Conservation (phyloP, 2,113 vertebrate species). For the Urocolius indicus region DNA sequence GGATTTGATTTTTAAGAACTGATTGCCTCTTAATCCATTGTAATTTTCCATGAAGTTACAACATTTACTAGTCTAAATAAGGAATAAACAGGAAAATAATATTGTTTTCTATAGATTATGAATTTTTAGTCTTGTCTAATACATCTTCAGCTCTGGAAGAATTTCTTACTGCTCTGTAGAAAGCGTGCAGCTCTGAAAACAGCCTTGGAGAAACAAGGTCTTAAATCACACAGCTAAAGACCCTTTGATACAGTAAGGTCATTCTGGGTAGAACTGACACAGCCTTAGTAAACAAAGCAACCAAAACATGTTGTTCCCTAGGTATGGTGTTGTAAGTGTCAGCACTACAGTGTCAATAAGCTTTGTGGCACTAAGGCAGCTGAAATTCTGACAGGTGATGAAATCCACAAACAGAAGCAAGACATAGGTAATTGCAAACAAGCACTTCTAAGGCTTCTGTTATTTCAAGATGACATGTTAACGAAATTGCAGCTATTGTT, state of each 20-base stretch:
- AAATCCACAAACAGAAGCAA: neutral
- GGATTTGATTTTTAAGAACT: constrained; percentile 9
- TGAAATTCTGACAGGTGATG: neutral
- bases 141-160: neutral
- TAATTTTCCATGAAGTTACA: neutral
- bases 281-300: neutral
- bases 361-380: neutral
- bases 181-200: neutral
- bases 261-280: neutral
- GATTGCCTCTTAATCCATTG: neutral
- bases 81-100: neutral
- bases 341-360: neutral
- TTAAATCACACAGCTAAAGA: neutral
- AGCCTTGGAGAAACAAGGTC: neutral
- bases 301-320: neutral
- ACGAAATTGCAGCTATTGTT: neutral
- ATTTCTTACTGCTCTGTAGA: neutral
- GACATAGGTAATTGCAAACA: neutral
- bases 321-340: neutral
- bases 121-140: neutral
- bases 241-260: neutral
- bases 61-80: neutral
- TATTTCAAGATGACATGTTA: neutral
- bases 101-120: neutral
- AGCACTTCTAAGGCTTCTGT: neutral